A percentile compares a stretch with the other conserved stretches of the same genome.
Conservation (phyloP, 2,797 vertebrate species). For the Cyclura pinguis region DNA sequence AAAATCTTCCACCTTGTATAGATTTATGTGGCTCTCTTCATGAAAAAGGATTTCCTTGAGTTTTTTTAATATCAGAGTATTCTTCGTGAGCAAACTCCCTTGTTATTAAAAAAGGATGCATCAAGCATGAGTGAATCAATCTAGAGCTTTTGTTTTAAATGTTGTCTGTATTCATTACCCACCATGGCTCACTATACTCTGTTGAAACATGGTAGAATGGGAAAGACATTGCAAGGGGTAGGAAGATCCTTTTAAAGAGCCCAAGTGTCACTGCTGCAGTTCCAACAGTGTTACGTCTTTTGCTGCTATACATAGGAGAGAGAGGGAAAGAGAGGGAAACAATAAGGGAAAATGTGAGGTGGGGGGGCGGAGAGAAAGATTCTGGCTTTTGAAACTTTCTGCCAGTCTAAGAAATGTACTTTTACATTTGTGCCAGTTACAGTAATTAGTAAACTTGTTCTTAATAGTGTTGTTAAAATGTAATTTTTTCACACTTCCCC, state of each 20-base stretch:
- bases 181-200: constrained; percentile 22
- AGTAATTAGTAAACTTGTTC: constrained; percentile 85
- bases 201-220: constrained; percentile 34
- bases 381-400: constrained; percentile 75
- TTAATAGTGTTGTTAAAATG: constrained; percentile 80
- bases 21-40: constrained; percentile 13
- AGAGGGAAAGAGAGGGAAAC: not conserved
- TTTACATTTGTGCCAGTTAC: constrained; percentile 78
- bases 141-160: constrained; percentile 54
- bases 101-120: constrained; percentile 40
- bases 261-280: constrained; percentile 64
- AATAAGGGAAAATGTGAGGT: constrained; percentile 59
- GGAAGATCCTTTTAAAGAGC: constrained; percentile 60
- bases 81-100: constrained; percentile 55
- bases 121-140: constrained; percentile 55
- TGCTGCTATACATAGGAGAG: not conserved
- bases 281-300: constrained; percentile 53
- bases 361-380: constrained; percentile 46
- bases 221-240: constrained; percentile 65
- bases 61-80: constrained; percentile 46
- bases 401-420: constrained; percentile 72
- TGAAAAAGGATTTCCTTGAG: constrained; percentile 42
- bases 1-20: constrained; percentile 26
- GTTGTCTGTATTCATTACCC: constrained; percentile 33
- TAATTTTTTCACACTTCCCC: constrained; percentile 83